A percentile compares a stretch with the other conserved stretches of the same genome.
Conservation (phyloP, 2,888 invertebrate genomes). For the Pyrrhosoma nymphula region DNA sequence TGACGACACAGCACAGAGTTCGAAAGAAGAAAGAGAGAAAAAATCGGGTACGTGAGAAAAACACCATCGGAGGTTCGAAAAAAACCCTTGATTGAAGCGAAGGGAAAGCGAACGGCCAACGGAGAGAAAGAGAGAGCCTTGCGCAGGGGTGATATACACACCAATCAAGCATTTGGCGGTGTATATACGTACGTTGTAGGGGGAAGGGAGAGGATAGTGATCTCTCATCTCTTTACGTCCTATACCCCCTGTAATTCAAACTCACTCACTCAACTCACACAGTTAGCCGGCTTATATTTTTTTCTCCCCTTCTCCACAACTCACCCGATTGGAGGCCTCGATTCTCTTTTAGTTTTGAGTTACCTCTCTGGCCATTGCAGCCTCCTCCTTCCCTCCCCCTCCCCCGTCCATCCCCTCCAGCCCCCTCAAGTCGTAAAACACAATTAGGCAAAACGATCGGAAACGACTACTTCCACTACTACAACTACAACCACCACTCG, state of each 20-base stretch:
- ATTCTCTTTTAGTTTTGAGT: conserved; percentile 18
- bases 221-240: neutral
- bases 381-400: too few species aligned
- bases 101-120: neutral
- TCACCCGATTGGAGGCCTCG: neutral
- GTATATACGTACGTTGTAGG: neutral
- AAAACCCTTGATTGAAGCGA: neutral
- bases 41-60: neutral
- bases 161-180: neutral
- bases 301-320: too few species aligned
- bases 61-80: neutral
- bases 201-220: neutral
- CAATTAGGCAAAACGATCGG: conserved; percentile 10
- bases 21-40: neutral
- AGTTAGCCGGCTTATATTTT: neutral
- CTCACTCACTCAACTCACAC: neutral
- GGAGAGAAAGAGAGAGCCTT: neutral
- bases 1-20: too few species aligned
- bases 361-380: neutral
- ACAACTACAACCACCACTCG: neutral
- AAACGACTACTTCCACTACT: too few species aligned
- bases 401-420: neutral
- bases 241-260: neutral
- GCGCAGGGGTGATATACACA: neutral
- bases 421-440: neutral